Evolutionary conservation across 2,113 vertebrate genomes (phyloP).

Genomic region (Coptodon bakossiorum): DNA sequence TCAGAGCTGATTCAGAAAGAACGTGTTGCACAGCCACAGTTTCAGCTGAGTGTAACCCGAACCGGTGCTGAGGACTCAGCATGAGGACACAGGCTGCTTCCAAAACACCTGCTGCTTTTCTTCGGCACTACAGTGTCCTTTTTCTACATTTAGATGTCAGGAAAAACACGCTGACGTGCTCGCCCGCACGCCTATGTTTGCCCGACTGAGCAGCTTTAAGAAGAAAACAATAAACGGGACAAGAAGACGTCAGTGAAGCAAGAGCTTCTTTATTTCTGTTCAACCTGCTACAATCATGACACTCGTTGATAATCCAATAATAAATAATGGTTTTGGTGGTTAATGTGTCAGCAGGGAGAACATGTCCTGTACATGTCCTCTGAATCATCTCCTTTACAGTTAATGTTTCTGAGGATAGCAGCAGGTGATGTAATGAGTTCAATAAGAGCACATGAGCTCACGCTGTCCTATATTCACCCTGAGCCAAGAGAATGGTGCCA

Average conservation of each 20-base stretch:
- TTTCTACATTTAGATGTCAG: background rate
- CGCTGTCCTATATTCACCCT: background rate
- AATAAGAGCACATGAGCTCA: background rate
- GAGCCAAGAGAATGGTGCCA: background rate
- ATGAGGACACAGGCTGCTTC: background rate
- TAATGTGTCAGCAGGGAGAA: background rate
- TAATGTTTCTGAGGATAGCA: background rate
- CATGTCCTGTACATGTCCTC: accelerated
- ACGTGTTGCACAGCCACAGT: background rate
- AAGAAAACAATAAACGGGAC: background rate
- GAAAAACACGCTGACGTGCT: background rate
- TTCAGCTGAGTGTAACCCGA: background rate
- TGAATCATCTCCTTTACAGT: background rate
- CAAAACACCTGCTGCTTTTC: background rate
- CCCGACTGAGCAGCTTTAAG: background rate
- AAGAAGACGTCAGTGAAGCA: background rate
- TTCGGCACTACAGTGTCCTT: background rate
- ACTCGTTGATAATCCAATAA: background rate
- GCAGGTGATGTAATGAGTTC: background rate
- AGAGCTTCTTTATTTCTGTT: background rate
- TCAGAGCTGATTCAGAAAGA: background rate
- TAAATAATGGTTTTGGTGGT: background rate
- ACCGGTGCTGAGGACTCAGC: background rate
- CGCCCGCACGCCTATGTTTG: background rate
- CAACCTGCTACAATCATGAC: background rate